These are phyloP conservation scores for Drosophila pectinifera DNA, from an alignment of 1,140 invertebrate species.

Conservation along the genomic window DNA sequence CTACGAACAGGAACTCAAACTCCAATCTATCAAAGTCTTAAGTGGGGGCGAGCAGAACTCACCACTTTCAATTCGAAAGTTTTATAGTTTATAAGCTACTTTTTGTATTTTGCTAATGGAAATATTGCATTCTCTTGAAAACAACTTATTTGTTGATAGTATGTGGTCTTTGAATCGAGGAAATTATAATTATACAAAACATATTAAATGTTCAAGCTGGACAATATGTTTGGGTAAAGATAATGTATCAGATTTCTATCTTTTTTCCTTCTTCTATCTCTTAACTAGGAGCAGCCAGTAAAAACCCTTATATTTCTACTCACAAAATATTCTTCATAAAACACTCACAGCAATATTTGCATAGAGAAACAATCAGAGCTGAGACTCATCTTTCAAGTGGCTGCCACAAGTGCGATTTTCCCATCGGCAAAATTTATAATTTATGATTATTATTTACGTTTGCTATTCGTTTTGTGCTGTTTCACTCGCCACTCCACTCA, in stretches of 20 bases:
- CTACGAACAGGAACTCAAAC: constrained; percentile 29
- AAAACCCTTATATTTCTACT: too few species aligned
- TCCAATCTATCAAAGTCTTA: constrained; percentile 44
- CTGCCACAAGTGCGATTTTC: constrained; percentile 3
- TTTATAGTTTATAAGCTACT: constrained; percentile 5
- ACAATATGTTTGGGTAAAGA: not conserved
- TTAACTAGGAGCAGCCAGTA: not conserved
- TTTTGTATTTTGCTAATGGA: not conserved
- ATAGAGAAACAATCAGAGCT: constrained; percentile 24
- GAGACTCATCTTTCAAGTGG: constrained; percentile 5
- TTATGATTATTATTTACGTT: constrained; percentile 35
- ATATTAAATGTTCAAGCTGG: not conserved
- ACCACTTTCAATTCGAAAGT: constrained; percentile 9
- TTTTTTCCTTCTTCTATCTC: not conserved
- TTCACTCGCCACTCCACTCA: constrained; percentile 3
- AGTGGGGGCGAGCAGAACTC: constrained; percentile 13
- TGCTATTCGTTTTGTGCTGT: constrained; percentile 1
- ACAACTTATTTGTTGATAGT: too few species aligned
- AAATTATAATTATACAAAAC: not conserved
- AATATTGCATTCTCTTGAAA: not conserved
- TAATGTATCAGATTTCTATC: too few species aligned
- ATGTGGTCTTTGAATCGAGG: not conserved
- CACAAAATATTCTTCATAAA: not conserved
- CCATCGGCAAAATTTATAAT: constrained; percentile 31
- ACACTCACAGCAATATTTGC: constrained; percentile 4